Evolutionary conservation across 2,113 vertebrate genomes (phyloP).

Genomic region (Balaeniceps rex): DNA sequence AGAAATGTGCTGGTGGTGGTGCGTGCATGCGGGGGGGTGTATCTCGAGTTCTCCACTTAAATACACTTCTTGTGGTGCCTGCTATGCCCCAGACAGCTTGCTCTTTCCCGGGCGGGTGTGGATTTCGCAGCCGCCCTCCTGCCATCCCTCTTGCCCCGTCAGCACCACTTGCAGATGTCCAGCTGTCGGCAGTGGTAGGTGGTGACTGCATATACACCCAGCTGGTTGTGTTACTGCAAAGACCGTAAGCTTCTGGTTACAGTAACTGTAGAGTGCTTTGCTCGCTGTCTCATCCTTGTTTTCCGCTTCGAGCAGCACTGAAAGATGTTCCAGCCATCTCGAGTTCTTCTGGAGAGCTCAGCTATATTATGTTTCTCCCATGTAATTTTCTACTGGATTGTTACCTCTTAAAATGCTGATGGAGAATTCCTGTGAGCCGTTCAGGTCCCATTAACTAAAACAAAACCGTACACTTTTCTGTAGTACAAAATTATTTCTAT

Average conservation of each 20-base stretch:
- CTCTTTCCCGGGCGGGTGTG: neutral
- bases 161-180: neutral
- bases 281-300: neutral
- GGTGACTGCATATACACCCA: rapidly evolving
- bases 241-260: neutral
- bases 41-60: neutral
- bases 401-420: neutral
- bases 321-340: neutral
- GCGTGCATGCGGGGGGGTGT: rapidly evolving
- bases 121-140: neutral
- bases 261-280: neutral
- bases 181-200: neutral
- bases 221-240: neutral
- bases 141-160: neutral
- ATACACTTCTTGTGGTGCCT: neutral
- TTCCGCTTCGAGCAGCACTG: neutral
- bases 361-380: neutral
- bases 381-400: neutral
- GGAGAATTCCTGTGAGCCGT: neutral
- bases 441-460: neutral
- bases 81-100: neutral
- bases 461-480: neutral
- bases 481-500: neutral
- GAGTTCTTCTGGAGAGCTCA: neutral
- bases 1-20: neutral